Conservation (phyloP, 2,888 invertebrate species). For the Ecdyonurus torrentis region DNA sequence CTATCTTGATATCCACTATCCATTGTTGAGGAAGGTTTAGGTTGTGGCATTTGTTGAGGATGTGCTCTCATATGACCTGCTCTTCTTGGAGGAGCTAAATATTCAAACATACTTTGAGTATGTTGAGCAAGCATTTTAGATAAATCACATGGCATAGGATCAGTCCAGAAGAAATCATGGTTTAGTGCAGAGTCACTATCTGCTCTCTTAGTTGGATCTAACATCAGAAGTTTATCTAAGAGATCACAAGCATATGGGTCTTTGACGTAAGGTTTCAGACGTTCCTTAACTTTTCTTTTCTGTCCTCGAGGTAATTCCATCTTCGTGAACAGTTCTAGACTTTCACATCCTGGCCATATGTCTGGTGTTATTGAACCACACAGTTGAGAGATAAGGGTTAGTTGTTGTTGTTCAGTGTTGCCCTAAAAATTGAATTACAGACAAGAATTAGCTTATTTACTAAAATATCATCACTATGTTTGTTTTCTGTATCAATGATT, state of each 20-base stretch:
- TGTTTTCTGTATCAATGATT: too few relatives aligned
- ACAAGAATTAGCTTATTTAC: too few relatives aligned
- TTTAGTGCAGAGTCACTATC: slow-evolving; percentile 88
- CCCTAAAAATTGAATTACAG: slow-evolving; percentile 39
- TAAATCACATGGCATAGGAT: slow-evolving; percentile 86
- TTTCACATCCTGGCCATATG: slow-evolving; percentile 88
- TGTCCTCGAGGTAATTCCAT: slow-evolving; percentile 77
- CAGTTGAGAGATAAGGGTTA: slow-evolving; percentile 84
- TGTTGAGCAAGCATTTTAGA: slow-evolving; percentile 84
- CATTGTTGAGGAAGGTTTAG: slow-evolving; percentile 30
- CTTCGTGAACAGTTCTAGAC: slow-evolving; percentile 69
- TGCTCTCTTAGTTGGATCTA: slow-evolving; percentile 77
- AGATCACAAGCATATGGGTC: slow-evolving; percentile 86
- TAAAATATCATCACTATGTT: too few relatives aligned
- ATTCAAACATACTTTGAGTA: slow-evolving; percentile 90
- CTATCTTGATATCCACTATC: slow-evolving; percentile 75
- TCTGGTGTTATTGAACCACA: slow-evolving; percentile 92
- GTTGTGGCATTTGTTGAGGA: slow-evolving; percentile 11
- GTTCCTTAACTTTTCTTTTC: slow-evolving; percentile 57
- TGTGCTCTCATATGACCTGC: slow-evolving; percentile 25
- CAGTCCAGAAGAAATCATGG: slow-evolving; percentile 98
- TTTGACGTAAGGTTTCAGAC: slow-evolving; percentile 76
- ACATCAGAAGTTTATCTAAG: slow-evolving; percentile 72
- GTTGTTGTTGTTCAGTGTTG: slow-evolving; percentile 89
- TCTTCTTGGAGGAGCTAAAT: slow-evolving; percentile 59